phyloP scores from a whole-genome alignment of 2,888 invertebrate species.

The Ectemnius continuus region DNA sequence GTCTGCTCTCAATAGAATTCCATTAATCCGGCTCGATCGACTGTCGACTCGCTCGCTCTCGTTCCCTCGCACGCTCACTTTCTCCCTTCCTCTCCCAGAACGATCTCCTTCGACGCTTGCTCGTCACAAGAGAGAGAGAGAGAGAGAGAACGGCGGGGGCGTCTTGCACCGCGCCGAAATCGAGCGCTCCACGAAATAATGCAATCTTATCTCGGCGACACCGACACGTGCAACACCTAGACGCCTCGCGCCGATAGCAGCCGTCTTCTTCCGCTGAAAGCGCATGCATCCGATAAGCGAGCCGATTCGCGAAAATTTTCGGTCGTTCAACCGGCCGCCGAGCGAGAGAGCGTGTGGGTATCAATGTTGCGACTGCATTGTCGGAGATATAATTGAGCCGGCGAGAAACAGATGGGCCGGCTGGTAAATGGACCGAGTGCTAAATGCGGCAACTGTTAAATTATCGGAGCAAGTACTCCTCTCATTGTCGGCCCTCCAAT shows the following conservation, averaged over 20 bases:
- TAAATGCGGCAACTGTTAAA: too few species aligned
- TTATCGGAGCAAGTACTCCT: too few species aligned
- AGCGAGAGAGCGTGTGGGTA: too few species aligned
- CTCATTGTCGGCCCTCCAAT: too few species aligned
- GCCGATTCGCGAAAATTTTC: constrained; percentile 23
- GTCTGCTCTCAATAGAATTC: constrained; percentile 70
- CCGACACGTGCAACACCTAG: constrained; percentile 30
- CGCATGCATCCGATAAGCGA: constrained; percentile 24
- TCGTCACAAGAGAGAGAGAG: constrained; percentile 21
- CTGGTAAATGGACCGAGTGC: neutral
- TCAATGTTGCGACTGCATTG: too few species aligned
- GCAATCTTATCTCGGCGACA: constrained; percentile 51
- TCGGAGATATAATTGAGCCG: constrained; percentile 1
- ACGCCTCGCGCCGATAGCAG: constrained; percentile 56
- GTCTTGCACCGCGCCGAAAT: neutral
- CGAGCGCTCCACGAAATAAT: constrained; percentile 31
- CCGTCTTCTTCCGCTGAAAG: constrained; percentile 52
- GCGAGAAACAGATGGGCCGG: constrained; percentile 5
- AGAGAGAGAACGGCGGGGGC: neutral
- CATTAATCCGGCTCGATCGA: constrained; percentile 72
- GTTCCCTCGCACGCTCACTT: neutral
- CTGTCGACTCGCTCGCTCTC: constrained; percentile 14
- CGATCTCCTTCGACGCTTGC: constrained; percentile 1
- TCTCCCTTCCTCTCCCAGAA: neutral
- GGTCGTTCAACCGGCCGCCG: too few species aligned